Evolutionary conservation across 2,797 vertebrate species (phyloP), one percentile per base, ranked within the genome.

Genomic region (Xerus rutilus): DNA sequence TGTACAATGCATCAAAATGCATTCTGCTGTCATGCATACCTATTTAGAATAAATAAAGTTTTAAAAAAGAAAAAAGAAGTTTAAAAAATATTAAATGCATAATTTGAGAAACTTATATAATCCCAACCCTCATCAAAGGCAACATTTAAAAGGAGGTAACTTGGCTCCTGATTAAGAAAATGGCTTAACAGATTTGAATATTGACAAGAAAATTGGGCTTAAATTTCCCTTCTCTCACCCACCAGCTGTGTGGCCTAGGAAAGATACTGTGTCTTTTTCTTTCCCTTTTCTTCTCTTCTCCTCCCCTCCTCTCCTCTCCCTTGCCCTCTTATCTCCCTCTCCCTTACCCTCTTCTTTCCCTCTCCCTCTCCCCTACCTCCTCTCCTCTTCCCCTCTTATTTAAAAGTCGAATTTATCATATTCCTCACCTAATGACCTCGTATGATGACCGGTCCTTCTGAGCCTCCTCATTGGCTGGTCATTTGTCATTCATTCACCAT

Each of bases 221-320:
- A 21, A 4, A 59, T 72, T 39, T 23, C 7, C 21, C 45, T 15
- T 23, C 10, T 20, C 15, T 77, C 30, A 6, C 43, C 23, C 43
- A 65, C 2, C 12, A 47, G n/a, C 21, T 64, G 2, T 47, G 1
- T 57, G n/a, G 1, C 25, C 9, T 25, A 54, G 25, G 30, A 9
- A 30, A 45, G 13, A 18, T 8, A 9, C 17, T 8, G 3, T 6
- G 1, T 32, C 5, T 3, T 45, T 18, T 20, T 3, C 0, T 12
- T 32, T 1, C 43, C 7, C 35, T n/a, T 20, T 20, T 14, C 20
- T 32, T 25, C 32, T 13, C 1, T 35, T 59, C 43, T 14, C 11
- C 20, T 17, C 39, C 2, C 12, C 17, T 4, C 54, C 9, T 32
- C 3, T 8, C 52, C 13, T 25, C 0, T 18, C 10, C 25, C 32